Base-by-base conservation (phyloP, 92 coral and sea anemone species). In the Phenganax marumi region DNA sequence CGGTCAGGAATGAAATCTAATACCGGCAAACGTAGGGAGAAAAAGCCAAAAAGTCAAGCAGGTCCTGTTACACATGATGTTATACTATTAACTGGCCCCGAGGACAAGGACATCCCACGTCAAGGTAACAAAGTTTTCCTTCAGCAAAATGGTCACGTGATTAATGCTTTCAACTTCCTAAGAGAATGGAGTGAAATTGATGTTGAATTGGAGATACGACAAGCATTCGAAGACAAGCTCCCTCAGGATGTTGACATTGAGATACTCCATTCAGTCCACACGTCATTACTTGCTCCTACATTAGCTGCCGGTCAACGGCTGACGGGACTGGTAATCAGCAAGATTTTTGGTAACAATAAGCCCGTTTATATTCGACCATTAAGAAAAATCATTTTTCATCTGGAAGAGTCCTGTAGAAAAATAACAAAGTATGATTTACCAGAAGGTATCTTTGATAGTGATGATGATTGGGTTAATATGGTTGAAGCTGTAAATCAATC, bases 101-200 rank as follows among this genome's bases (percentile, higher is more conserved):
- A 68, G 61, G 81, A 85, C 6, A 56, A 70, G 43, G 70, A 56
- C 17, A 86, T 89, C 12, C 89, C 87, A 10, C 83, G 87, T 82
- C 89, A 89, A 70, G 75, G 80, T 12, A 89, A 70, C 68, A 56
- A 81, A 81, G 89, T 89, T 24, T 89, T 78, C 86, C 81, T 89
- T 56, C 63, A 60, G 64, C 89, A 85, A 51, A 80, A 85, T 55
- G 89, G 89, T 9, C 75, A 68, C 47, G 50, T 82, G 10, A 86
- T 86, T 26, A 86, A 87, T 60, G 92, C 78, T 25, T 82, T 89
- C 66, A 60, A 85, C 46, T 43, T 86, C 72, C 73, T 24, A 60
- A 89, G 82, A 47, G 91, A 89, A 60, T 89, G 89, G 91, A 57
- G 84, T 14, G 89, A 82, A 66, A 81, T 73, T 76, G 82, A 53